Evolutionary conservation across 2,797 vertebrate genomes (phyloP), one percentile per base, ranked within the genome.

Genomic region (Aeoliscus strigatus): DNA sequence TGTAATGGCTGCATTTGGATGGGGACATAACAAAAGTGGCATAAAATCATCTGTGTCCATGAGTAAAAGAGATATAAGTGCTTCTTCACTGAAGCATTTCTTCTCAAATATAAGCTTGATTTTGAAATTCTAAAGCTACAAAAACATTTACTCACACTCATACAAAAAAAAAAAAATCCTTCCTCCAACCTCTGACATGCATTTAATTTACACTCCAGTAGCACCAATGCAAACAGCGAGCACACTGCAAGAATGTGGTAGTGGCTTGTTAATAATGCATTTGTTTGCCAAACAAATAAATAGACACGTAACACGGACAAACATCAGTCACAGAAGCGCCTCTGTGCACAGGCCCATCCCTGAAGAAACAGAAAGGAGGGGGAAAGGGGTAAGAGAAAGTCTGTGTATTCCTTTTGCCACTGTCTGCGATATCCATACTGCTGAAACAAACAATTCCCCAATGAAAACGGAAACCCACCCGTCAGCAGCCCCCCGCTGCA

Each of bases 201-300:
- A n/a, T n/a, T n/a, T n/a, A n/a, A n/a, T n/a, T n/a, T n/a, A n/a
- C n/a, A n/a, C n/a, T n/a, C n/a, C n/a, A n/a, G n/a, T n/a, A n/a
- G n/a, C 27, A 47, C 17, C 46, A 54, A 75, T 39, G 64, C 57
- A 63, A 72, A 67, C 39, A 24, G 40, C 58, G 55, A 73, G 55
- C 46, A 46, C 56, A 41, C 60, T 7, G 61, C 44, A 45, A 75
- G 65, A 62, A 77, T 71, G 71, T 79, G 79, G 71, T 73, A 57
- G 62, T 46, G 56, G 46, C 62, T 75, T 64, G 78, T 84, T 77
- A 83, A 86, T 85, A 83, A 84, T 82, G 66, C 73, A 75, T 82
- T 76, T 80, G 81, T 86, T 81, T 84, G 76, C 76, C 75, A 72
- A 79, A 81, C 75, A 85, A 85, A 82, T 80, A 83, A 75, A 77